A percentile compares a stretch with the other conserved stretches of the same genome.
Evolutionary conservation across 2,113 vertebrate species (phyloP).

Genomic region (Corvus moneduloides): DNA sequence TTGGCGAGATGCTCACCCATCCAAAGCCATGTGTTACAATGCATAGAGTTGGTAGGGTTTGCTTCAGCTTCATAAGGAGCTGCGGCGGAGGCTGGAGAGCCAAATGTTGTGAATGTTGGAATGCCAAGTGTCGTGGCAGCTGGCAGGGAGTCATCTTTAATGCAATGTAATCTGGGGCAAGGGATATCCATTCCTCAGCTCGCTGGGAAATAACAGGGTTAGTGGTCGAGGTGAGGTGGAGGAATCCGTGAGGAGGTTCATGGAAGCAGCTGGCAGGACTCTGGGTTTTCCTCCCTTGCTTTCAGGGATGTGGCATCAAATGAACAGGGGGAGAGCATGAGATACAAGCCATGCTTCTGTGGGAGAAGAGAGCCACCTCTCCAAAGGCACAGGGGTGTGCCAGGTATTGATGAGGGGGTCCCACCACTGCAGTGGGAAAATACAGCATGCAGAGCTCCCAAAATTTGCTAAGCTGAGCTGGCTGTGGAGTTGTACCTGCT

Average conservation of each 20-base stretch:
- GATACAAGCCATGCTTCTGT: not conserved
- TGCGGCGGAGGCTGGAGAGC: not conserved
- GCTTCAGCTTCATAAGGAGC: not conserved
- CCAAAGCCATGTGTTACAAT: not conserved
- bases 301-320: not conserved
- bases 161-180: not conserved
- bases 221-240: fast-evolving
- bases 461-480: no score
- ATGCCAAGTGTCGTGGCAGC: not conserved
- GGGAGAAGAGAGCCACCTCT: not conserved
- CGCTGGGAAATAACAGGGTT: not conserved
- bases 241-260: not conserved
- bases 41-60: not conserved
- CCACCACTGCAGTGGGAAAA: not conserved
- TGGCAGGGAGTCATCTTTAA: not conserved
- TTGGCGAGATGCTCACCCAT: fast-evolving
- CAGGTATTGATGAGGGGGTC: not conserved
- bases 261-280: not conserved
- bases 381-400: fast-evolving
- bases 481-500: not conserved
- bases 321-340: not conserved
- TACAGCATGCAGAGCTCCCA: not conserved
- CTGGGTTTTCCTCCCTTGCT: not conserved
- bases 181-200: not conserved
- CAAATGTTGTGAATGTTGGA: not conserved